Evolutionary conservation across 2,113 vertebrate genomes (phyloP).

Genomic region (Erpornis zantholeuca): DNA sequence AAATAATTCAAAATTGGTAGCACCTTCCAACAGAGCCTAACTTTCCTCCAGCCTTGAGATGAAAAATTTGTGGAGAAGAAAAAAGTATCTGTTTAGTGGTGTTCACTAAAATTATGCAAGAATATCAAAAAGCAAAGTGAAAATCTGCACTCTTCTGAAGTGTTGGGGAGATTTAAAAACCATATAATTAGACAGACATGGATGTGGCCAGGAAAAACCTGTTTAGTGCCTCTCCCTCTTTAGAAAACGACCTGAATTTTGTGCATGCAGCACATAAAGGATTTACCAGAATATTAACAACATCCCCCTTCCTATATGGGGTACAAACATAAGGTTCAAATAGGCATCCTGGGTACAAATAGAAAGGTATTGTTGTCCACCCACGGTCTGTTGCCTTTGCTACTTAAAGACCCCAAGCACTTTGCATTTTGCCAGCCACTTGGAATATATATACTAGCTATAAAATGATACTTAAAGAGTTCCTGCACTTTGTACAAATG

Average conservation of each 20-base stretch:
- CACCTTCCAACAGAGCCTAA: not conserved
- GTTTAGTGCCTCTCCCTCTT: not conserved
- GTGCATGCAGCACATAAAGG: not conserved
- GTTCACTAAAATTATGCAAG: not conserved
- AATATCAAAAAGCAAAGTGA: not conserved
- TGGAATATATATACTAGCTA: slow-evolving; percentile 50
- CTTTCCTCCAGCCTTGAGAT: not conserved
- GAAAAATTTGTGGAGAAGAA: not conserved
- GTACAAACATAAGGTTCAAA: not conserved
- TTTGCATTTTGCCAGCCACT: slow-evolving; percentile 53
- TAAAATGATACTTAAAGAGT: slow-evolving; percentile 66
- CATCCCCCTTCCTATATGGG: not conserved
- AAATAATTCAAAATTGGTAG: not conserved
- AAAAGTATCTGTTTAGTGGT: not conserved
- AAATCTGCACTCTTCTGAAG: not conserved
- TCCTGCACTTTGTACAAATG: slow-evolving; percentile 64
- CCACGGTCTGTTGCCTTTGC: not conserved
- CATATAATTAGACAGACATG: not conserved
- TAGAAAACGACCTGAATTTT: not conserved
- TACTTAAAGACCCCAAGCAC: slow-evolving; percentile 32
- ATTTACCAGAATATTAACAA: not conserved
- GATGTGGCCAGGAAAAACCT: not conserved
- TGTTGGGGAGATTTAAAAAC: not conserved
- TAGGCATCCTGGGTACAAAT: not conserved
- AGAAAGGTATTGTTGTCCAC: not conserved